phyloP scores from a whole-genome alignment of 2,888 invertebrate species.

The Pristionchus maxplancki region DNA sequence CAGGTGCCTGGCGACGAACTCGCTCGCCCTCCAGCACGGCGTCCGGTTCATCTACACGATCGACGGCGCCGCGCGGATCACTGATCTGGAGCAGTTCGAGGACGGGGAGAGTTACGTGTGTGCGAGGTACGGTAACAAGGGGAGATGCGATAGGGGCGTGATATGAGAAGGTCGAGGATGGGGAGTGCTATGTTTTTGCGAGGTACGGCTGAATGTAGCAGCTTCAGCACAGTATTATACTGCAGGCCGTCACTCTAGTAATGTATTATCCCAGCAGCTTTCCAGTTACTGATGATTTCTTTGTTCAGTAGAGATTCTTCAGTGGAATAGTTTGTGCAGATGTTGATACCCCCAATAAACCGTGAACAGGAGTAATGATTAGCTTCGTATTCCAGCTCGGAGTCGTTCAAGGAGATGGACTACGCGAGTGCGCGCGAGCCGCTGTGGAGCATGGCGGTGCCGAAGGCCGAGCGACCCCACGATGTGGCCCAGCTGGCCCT shows the following conservation, averaged over 20 bases:
- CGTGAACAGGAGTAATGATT: too few species aligned
- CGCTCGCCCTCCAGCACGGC: slow-evolving; percentile 61
- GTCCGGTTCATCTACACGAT: slow-evolving; percentile 90
- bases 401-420: slow-evolving; percentile 91
- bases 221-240: too few species aligned
- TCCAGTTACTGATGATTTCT: too few species aligned
- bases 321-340: too few species aligned
- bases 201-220: too few species aligned
- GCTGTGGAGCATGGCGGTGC: slow-evolving; percentile 73
- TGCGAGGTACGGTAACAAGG: slow-evolving; percentile 84
- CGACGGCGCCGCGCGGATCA: slow-evolving; percentile 60
- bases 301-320: too few species aligned
- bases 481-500: slow-evolving; percentile 50
- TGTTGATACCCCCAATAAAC: too few species aligned
- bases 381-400: slow-evolving; percentile 84
- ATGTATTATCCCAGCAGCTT: too few species aligned
- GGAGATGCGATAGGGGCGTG: too few species aligned
- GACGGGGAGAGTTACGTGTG: slow-evolving; percentile 96
- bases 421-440: slow-evolving; percentile 82
- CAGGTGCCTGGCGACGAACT: slow-evolving; percentile 65
- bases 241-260: too few species aligned
- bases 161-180: not conserved
- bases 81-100: slow-evolving; percentile 77
- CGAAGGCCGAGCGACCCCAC: slow-evolving; percentile 47
- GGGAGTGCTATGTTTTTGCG: not conserved